Evolutionary conservation across 2,113 vertebrate species (phyloP), one percentile per base, ranked within the genome.

Genomic region (Cheilinus undulatus): DNA sequence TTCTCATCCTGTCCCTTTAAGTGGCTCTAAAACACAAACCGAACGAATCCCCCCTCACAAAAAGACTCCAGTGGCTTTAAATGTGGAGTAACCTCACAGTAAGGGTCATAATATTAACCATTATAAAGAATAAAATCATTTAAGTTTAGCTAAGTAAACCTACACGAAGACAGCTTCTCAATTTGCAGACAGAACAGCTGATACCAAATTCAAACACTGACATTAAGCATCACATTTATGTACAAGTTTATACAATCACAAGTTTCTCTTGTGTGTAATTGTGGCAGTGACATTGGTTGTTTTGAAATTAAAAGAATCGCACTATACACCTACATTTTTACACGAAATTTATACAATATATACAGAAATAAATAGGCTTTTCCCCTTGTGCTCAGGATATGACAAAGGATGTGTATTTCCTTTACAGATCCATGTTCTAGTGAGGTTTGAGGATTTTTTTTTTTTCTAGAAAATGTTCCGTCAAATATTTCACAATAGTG

Each of bases 301-400:
- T 60, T 70, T 63, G 22, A 73, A 68, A 62, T 63, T 60, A 72
- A 46, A 79, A 64, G 60, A 27, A 27, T 67, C 34, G 20, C 59
- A 78, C 46, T 61, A 64, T 72, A 70, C 52, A 73, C 3, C 61
- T 65, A 45, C n/a, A n/a, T n/a, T 10, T 34, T 34, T 34, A 34
- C 32, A 34, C 8, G 8, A 84, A 27, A 61, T 59, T 28, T 70
- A 6, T 76, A 89, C 80, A 91, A n/a, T 82, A 86, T 91, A 0
- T 88, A 88, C 88, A 91, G 56, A 2, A 89, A 90, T 91, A 89
- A 89, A 89, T 91, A 91, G 23, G 57, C 56, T 26, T 86, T 8
- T 45, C 42, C 54, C 51, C 81, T 53, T 49, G 79, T 75, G 49
- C 63, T 82, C 56, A 28, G 60, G 60, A 51, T 14, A 42, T 10